Base-by-base conservation (phyloP, 2,797 vertebrate species). In the Anableps anableps region DNA sequence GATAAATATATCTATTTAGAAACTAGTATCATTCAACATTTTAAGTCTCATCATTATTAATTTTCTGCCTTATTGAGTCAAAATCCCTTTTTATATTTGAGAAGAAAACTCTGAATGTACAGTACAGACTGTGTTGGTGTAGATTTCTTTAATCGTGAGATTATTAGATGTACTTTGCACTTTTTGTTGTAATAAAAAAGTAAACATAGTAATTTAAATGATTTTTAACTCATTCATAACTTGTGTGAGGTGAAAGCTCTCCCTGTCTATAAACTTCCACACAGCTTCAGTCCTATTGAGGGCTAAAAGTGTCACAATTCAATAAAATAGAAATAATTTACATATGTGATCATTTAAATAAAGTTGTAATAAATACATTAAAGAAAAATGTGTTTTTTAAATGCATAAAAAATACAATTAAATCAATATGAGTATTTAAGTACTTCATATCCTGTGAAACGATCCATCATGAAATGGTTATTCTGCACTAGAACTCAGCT, bases 101-200 rank as follows among this genome's bases (percentile, higher is more conserved):
- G 90, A 94, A 91, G 85, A 94, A 93, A 93, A 91, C 91, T 94
- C 93, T 93, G 95, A 96, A 95, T 96, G 96, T 96, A 96, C 95
- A 96, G 94, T 95, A 84, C 79, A 88, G 90, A 93, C 92, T 89
- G 91, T 96, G 93, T 93, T 91, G 84, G 84, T 89, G 90, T 94
- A 66, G 78, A 88, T 95, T 93, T 84, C 79, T 94, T 94, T 93
- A 89, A 88, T 78, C 58, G 91, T 95, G 93, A 94, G 90, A 95
- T 94, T 95, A 95, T 93, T 95, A 95, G 94, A 91, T 94, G 93
- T 95, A 95, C 87, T 94, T 95, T 89, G 92, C 93, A 94, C 92
- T 95, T 96, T 96, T 88, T 93, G 93, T 96, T 93, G 93, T 92
- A 90, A 89, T 93, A 93, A 58, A 83, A 29, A 77, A 78, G 71